Base-by-base conservation (phyloP, 2,113 vertebrate species). In the Sceloporus undulatus region DNA sequence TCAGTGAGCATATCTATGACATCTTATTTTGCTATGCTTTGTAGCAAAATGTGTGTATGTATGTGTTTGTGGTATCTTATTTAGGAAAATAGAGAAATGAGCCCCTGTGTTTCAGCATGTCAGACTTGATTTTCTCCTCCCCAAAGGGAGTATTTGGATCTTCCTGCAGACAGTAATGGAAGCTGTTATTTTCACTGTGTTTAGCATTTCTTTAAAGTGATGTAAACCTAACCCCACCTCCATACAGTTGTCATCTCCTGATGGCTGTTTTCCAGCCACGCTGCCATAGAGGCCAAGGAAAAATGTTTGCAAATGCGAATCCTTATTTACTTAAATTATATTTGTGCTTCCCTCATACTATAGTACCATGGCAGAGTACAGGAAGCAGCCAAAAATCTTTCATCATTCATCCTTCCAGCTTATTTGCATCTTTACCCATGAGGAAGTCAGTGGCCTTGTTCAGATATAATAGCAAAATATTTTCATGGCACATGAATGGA, bases 81-180 rank as follows among this genome's bases (percentile, higher is more conserved):
- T 62, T 18, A 1, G 11, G 4, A 34, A 65, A 38, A 74, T 85
- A 11, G 16, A 59, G 68, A 81, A 80, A 34, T 85, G 70, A 21
- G 82, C 82, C 40, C 81, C 56, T 42, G 75, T 23, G 0, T 0
- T 80, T 9, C 84, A 79, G n/a, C 21, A 82, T 74, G n/a, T 23
- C 89, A 10, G 87, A 54, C 56, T 82, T 74, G 9, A 10, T n/a
- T n/a, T 27, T 9, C 52, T 9, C 73, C 86, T 5, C 83, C 85
- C 9, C 38, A 62, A 38, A 83, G 23, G 82, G 56, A 85, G 87
- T 90, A 85, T 2, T 29, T 0, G 0, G 0, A 10, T 3, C 19
- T 70, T 29, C 75, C 62, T 54, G 8, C 74, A 85, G 25, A 3
- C 21, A 29, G 89, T 9, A 78, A 62, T 4, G 59, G 87, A 42